phyloP scores from a whole-genome alignment of 2,797 vertebrate species.

The Gymnoscopelus braueri region DNA sequence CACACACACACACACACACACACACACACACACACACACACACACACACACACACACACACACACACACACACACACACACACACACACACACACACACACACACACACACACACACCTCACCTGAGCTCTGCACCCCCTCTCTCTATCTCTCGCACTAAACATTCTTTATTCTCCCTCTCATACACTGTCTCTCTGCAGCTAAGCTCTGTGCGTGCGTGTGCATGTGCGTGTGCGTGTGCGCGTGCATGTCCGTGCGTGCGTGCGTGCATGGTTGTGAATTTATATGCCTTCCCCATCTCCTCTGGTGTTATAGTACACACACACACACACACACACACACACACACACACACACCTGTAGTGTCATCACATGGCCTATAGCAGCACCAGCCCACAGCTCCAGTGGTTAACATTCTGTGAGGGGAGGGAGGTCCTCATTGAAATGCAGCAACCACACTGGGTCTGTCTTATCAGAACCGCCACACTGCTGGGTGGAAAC shows the following conservation, averaged over 20 bases:
- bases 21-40: neutral
- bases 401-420: slow-evolving; percentile 70
- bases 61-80: too few species aligned
- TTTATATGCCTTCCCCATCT: neutral
- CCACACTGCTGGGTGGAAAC: too few species aligned
- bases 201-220: neutral
- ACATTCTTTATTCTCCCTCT: neutral
- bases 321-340: too few species aligned
- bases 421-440: slow-evolving; percentile 64
- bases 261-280: neutral
- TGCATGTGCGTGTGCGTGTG: neutral
- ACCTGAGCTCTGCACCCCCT: neutral
- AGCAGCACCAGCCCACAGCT: slow-evolving; percentile 24
- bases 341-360: too few species aligned
- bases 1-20: neutral
- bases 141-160: neutral
- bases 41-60: too few species aligned
- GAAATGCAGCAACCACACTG: slow-evolving; percentile 74
- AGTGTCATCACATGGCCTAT: too few species aligned
- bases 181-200: neutral
- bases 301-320: neutral
- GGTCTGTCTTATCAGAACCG: slow-evolving; percentile 66
- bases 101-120: too few species aligned
- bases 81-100: too few species aligned
- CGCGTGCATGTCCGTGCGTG: neutral